These are phyloP conservation scores for Nymphalis polychloros DNA, from an alignment of 2,888 invertebrate species.

Conservation along the genomic window DNA sequence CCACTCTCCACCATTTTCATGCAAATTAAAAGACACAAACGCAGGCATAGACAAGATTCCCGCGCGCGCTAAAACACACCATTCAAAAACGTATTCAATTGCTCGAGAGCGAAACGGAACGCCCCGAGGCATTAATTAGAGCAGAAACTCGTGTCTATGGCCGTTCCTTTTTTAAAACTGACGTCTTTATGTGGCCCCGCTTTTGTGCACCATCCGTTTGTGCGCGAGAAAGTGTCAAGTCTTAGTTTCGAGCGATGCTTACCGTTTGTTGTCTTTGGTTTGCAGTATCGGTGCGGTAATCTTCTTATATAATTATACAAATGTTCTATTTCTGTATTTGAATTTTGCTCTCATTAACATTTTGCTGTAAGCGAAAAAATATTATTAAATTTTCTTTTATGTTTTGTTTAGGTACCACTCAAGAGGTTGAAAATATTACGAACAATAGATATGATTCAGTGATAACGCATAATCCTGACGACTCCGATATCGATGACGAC, in stretches of 20 bases:
- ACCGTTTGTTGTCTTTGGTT: constrained; percentile 30
- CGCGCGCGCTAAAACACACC: constrained; percentile 73
- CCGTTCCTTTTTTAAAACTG: constrained; percentile 76
- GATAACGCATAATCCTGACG: constrained; percentile 57
- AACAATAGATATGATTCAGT: constrained; percentile 50
- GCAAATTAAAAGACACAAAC: constrained; percentile 80
- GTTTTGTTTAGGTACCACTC: constrained; percentile 51
- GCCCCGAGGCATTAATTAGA: constrained; percentile 82
- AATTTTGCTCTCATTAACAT: constrained; percentile 6
- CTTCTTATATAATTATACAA: constrained; percentile 25
- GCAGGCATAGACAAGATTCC: constrained; percentile 67
- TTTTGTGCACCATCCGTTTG: constrained; percentile 69
- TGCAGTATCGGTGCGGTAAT: constrained; percentile 47
- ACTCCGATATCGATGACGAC: constrained; percentile 68
- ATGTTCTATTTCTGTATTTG: constrained; percentile 16
- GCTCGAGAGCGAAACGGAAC: constrained; percentile 74
- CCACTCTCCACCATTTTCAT: constrained; percentile 75
- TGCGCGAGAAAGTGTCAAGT: constrained; percentile 64
- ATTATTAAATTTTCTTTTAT: background rate
- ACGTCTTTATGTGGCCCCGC: constrained; percentile 70
- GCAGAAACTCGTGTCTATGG: constrained; percentile 74
- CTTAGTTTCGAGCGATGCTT: constrained; percentile 56
- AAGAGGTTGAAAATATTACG: constrained; percentile 55
- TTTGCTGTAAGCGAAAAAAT: background rate
- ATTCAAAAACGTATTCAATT: constrained; percentile 76